phyloP scores from a whole-genome alignment of 2,113 vertebrate species.

The Centropus unirufus region DNA sequence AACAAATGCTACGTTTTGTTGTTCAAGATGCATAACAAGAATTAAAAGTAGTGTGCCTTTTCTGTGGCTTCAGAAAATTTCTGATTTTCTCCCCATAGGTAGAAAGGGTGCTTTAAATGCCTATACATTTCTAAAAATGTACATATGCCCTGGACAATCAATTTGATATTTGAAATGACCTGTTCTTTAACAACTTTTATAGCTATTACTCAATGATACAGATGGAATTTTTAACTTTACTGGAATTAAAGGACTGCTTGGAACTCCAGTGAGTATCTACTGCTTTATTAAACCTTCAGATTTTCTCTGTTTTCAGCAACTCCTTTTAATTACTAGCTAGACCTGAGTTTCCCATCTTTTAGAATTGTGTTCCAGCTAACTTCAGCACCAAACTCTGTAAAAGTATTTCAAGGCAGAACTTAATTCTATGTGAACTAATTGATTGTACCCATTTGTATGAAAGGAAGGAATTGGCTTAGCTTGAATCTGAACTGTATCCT shows the following conservation, averaged over 20 bases:
- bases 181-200: conserved; percentile 1
- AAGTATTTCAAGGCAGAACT: not conserved
- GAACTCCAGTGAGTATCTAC: conserved; percentile 80
- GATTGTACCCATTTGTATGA: not conserved
- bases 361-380: not conserved
- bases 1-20: not conserved
- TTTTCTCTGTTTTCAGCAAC: not conserved
- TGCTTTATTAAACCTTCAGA: not conserved
- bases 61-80: not conserved
- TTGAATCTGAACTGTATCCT: not conserved
- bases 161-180: not conserved
- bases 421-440: not conserved
- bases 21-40: not conserved
- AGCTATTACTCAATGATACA: conserved; percentile 88
- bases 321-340: not conserved
- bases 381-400: not conserved
- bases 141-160: not conserved
- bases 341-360: not conserved
- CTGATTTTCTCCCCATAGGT: not conserved
- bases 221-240: conserved; percentile 83
- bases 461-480: not conserved
- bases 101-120: not conserved
- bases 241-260: conserved; percentile 78
- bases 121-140: not conserved
- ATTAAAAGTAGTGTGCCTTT: not conserved